These are phyloP conservation scores for Agrotis ipsilon DNA, from an alignment of 2,888 invertebrate genomes.

Conservation along the genomic window DNA sequence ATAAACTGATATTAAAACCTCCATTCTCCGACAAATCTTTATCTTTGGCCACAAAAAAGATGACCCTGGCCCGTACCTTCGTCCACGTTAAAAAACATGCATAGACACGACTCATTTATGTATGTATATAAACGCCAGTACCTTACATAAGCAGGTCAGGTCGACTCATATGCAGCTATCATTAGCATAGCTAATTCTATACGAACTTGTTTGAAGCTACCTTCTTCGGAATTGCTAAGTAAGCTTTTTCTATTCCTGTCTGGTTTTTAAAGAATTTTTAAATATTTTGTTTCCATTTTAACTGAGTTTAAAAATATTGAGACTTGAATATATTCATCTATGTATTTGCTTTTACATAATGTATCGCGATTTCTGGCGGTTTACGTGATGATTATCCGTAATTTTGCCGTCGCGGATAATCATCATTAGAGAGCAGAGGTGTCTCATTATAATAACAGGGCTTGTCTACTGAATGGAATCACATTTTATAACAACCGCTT, in stretches of 20 bases:
- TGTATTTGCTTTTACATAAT: too few species aligned
- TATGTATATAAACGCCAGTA: constrained; percentile 1
- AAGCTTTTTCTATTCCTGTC: constrained; percentile 8
- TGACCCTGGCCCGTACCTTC: constrained; percentile 41
- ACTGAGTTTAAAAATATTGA: not conserved
- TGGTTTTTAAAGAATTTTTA: constrained; percentile 8
- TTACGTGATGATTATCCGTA: too few species aligned
- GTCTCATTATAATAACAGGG: too few species aligned
- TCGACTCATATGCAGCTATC: constrained; percentile 33
- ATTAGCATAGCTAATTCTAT: constrained; percentile 53
- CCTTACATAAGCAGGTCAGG: constrained; percentile 53
- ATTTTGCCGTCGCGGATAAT: too few species aligned
- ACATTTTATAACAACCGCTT: too few species aligned
- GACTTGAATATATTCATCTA: too few species aligned
- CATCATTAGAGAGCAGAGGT: too few species aligned
- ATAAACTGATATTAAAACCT: constrained; percentile 3
- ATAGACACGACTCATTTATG: not conserved
- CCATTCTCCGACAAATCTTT: constrained; percentile 14
- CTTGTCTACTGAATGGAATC: too few species aligned
- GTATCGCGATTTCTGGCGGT: too few species aligned
- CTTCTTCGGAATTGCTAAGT: not conserved
- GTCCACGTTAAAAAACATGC: constrained; percentile 10
- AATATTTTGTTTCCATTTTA: not conserved
- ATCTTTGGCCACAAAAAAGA: constrained; percentile 23
- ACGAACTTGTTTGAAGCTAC: constrained; percentile 7